Evolutionary conservation across 64 coral and sea anemone genomes (phyloP).

Genomic region (Stichodactyla mertensii): DNA sequence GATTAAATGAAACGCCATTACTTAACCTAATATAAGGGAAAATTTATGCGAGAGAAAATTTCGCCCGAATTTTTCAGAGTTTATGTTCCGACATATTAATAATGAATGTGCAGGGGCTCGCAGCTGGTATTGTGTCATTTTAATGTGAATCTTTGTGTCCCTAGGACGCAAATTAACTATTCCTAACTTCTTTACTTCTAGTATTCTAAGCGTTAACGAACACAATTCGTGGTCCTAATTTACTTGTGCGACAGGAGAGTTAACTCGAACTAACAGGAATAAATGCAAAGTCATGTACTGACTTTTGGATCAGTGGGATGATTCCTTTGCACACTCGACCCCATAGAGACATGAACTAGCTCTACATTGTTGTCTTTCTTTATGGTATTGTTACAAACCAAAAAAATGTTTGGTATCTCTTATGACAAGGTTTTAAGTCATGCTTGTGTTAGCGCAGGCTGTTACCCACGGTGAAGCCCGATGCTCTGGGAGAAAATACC

Average conservation of each 20-base stretch:
- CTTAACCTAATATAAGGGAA: neutral
- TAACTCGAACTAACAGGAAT: neutral
- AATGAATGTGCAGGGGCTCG: neutral
- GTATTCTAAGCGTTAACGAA: neutral
- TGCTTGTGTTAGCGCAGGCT: neutral
- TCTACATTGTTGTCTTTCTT: neutral
- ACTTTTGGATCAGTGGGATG: neutral
- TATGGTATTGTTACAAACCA: conserved; percentile 10
- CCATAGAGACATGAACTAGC: neutral
- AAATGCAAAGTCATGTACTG: neutral
- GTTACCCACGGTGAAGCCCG: neutral
- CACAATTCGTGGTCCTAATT: neutral
- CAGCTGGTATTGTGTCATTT: conserved; percentile 16
- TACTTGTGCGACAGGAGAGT: neutral
- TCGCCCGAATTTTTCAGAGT: neutral
- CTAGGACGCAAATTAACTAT: conserved; percentile 16
- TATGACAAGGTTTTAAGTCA: neutral
- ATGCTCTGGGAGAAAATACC: neutral
- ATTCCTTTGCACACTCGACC: neutral
- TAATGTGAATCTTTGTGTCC: neutral
- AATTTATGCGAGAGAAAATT: neutral
- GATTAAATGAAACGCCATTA: neutral
- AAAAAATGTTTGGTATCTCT: neutral
- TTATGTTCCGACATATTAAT: conserved; percentile 16
- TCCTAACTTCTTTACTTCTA: neutral